Evolutionary conservation across 2,797 vertebrate species (phyloP).

Genomic region (Hypotaenidia okinawae): DNA sequence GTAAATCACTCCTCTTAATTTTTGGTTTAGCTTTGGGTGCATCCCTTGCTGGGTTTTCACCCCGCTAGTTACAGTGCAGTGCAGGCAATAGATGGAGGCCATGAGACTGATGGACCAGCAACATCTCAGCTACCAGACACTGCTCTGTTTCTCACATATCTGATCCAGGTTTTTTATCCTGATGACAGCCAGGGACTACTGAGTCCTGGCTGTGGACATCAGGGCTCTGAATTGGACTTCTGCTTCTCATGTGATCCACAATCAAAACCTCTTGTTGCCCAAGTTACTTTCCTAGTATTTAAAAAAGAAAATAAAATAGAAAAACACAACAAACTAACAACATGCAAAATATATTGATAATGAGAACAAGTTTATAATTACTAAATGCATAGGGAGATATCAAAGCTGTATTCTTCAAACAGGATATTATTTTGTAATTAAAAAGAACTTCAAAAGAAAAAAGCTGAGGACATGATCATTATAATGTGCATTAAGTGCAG

Average conservation of each 20-base stretch:
- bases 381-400: slow-evolving; percentile 70
- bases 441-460: slow-evolving; percentile 74
- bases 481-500: slow-evolving; percentile 54
- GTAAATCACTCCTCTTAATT: background rate
- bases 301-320: slow-evolving; percentile 16
- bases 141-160: background rate
- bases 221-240: background rate
- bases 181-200: background rate
- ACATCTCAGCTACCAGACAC: background rate
- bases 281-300: background rate
- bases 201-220: background rate
- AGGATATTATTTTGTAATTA: slow-evolving; percentile 79
- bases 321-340: slow-evolving; percentile 52
- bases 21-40: background rate
- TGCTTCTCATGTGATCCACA: fast-evolving
- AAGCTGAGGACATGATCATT: slow-evolving; percentile 72
- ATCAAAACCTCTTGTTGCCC: background rate
- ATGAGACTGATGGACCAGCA: background rate
- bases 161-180: background rate
- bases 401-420: slow-evolving; percentile 74
- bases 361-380: slow-evolving; percentile 62
- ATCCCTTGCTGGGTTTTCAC: background rate
- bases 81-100: fast-evolving
- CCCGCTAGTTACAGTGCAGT: background rate
- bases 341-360: slow-evolving; percentile 62